Percentiles rank a stretch among this genome's conserved stretches.
Evolutionary conservation across 2,797 vertebrate species (phyloP).

Genomic region (Lithobates pipiens): DNA sequence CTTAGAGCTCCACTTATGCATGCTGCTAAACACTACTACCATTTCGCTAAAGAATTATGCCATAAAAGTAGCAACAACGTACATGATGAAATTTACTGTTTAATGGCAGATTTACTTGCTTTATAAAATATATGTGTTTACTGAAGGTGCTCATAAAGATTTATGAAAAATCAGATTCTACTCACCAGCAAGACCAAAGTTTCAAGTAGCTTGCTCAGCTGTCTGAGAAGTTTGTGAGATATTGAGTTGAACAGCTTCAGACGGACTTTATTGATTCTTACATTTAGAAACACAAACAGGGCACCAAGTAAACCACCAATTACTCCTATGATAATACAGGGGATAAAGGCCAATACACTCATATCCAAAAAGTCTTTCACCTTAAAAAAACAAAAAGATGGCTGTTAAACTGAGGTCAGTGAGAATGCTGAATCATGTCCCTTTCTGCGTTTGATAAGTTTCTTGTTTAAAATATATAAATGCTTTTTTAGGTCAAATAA

Average conservation of each 20-base stretch:
- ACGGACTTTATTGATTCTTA: conserved; percentile 66
- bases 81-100: neutral
- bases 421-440: neutral
- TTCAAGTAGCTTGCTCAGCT: conserved; percentile 67
- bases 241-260: conserved; percentile 65
- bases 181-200: conserved; percentile 68
- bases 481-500: neutral
- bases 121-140: neutral
- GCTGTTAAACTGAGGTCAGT: neutral
- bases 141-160: neutral
- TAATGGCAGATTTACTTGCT: neutral
- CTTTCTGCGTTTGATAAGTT: neutral
- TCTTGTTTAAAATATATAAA: neutral
- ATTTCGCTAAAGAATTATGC: no score
- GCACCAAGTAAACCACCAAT: conserved; percentile 68
- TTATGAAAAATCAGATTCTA: conserved; percentile 50
- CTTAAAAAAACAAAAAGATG: conserved; percentile 56
- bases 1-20: no score
- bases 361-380: conserved; percentile 68
- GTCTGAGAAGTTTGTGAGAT: conserved; percentile 62
- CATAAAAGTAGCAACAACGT: neutral
- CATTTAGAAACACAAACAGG: conserved; percentile 67
- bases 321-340: conserved; percentile 62
- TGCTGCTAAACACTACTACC: no score
- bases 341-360: conserved; percentile 67